Conservation (phyloP, 2,888 invertebrate species). For the Chymomyza caudatula region DNA sequence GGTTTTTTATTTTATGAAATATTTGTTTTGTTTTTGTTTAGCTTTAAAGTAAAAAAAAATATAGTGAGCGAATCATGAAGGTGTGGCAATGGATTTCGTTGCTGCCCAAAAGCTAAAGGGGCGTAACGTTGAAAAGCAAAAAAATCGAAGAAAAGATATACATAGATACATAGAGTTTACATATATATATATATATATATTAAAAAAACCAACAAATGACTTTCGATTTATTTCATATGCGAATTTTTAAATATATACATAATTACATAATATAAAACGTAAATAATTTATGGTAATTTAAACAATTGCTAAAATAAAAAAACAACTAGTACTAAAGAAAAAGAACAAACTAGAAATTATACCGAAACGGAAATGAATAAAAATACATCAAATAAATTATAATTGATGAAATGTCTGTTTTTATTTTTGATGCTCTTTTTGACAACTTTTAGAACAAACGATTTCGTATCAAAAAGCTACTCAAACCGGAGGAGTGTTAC, state of each 20-base stretch:
- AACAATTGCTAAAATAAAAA: constrained; percentile 53
- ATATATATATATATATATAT: background rate
- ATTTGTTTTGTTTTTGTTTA: constrained; percentile 15
- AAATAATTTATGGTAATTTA: constrained; percentile 72
- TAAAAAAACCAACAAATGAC: constrained; percentile 34
- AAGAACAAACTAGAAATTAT: constrained; percentile 75
- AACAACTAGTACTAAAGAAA: constrained; percentile 68
- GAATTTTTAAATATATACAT: constrained; percentile 64
- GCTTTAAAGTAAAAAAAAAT: background rate
- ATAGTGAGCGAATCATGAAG: background rate
- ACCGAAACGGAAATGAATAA: constrained; percentile 75
- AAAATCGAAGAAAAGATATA: constrained; percentile 10
- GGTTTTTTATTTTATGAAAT: background rate
- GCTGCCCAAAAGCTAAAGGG: constrained; percentile 12
- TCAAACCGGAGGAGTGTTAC: too few species aligned
- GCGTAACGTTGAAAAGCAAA: background rate
- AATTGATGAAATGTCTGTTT: background rate
- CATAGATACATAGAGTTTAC: constrained; percentile 36
- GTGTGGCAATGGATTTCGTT: constrained; percentile 2
- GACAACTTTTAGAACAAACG: too few species aligned
- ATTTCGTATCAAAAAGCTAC: too few species aligned
- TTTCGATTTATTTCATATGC: constrained; percentile 72
- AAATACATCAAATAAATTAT: constrained; percentile 65
- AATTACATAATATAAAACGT: constrained; percentile 58
- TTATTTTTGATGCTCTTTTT: background rate